phyloP scores from a whole-genome alignment of 2,888 invertebrate species.

The Scrobipalpa costella region DNA sequence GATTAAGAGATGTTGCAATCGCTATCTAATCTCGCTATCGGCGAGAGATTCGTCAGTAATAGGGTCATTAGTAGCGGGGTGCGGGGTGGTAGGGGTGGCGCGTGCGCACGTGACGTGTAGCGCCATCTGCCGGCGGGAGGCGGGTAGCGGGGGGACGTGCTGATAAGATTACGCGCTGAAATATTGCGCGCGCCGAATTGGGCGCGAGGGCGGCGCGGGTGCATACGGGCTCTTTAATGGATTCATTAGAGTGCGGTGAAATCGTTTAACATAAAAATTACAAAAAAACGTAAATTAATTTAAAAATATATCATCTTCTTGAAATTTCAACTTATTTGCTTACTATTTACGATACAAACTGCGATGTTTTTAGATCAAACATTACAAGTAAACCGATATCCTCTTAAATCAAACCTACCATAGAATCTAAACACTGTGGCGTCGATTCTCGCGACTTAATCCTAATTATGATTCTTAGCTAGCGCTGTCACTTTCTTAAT shows the following conservation, averaged over 20 bases:
- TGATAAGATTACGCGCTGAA: slow-evolving; percentile 28
- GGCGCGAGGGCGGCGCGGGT: slow-evolving; percentile 25
- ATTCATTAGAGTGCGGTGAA: not conserved
- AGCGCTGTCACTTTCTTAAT: too few relatives aligned
- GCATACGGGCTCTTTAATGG: slow-evolving; percentile 8
- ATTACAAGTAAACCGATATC: too few relatives aligned
- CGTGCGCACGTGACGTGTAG: slow-evolving; percentile 20
- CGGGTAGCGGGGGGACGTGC: not conserved
- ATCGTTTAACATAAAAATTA: not conserved
- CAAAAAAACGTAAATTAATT: not conserved
- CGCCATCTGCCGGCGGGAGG: slow-evolving; percentile 17
- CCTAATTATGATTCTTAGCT: too few relatives aligned
- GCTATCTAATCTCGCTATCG: slow-evolving; percentile 9
- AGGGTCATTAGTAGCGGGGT: slow-evolving; percentile 21
- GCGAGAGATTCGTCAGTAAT: slow-evolving; percentile 22
- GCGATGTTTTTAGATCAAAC: too few relatives aligned
- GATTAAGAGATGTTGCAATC: slow-evolving; percentile 3
- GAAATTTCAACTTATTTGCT: too few relatives aligned
- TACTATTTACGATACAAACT: too few relatives aligned
- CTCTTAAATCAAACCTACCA: too few relatives aligned
- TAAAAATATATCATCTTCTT: too few relatives aligned
- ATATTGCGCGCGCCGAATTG: slow-evolving; percentile 28
- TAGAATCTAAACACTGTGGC: too few relatives aligned
- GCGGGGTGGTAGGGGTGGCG: not conserved
- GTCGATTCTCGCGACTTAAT: too few relatives aligned